These are phyloP conservation scores for Himalopsyche tibetana DNA, from an alignment of 2,888 invertebrate genomes.

Conservation along the genomic window DNA sequence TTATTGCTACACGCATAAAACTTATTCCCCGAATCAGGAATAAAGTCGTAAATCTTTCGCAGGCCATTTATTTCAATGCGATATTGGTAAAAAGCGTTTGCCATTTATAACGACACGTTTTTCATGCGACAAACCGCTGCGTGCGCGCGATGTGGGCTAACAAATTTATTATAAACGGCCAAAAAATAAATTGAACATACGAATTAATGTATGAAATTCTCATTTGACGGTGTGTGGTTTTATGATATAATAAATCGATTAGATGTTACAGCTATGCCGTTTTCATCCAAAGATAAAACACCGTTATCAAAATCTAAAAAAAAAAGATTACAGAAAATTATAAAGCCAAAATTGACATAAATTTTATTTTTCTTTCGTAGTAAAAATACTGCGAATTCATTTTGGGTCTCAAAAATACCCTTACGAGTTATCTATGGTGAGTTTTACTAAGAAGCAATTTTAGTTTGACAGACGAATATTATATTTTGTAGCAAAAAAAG, in stretches of 20 bases:
- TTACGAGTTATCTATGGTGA: background rate
- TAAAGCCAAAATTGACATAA: background rate
- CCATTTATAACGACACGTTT: constrained; percentile 31
- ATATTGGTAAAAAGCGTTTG: constrained; percentile 1
- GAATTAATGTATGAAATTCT: constrained; percentile 11
- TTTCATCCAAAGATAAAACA: background rate
- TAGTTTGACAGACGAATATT: too few species aligned
- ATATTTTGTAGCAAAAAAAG: too few species aligned
- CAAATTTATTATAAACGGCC: background rate
- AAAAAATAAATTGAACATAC: background rate
- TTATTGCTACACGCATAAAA: constrained; percentile 6
- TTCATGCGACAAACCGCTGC: background rate
- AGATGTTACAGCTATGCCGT: background rate
- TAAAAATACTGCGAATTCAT: background rate
- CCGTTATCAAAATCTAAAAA: background rate
- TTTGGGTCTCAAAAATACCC: background rate
- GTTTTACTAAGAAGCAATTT: background rate
- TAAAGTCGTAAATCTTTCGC: background rate
- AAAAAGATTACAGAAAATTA: background rate
- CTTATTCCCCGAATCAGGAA: constrained; percentile 9
- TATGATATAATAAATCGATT: constrained; percentile 20
- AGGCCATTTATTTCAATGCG: constrained; percentile 3
- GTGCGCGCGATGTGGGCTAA: background rate
- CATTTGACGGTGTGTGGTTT: constrained; percentile 6
- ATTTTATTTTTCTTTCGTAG: background rate